Base-by-base conservation (phyloP, 1,140 invertebrate genomes). In the Sitophilus oryzae region DNA sequence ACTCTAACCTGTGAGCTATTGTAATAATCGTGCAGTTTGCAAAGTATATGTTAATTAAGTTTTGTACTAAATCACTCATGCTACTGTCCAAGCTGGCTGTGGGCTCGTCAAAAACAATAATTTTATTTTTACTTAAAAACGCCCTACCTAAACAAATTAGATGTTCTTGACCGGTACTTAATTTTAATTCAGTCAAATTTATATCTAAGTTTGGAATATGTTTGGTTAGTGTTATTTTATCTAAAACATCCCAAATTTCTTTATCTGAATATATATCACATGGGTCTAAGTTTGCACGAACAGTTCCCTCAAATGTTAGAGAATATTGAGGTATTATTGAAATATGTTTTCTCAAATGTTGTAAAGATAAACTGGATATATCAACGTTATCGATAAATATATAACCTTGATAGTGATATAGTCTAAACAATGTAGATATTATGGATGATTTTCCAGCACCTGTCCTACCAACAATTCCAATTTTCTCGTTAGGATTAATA, bases 301-400 rank as follows among this genome's bases (percentile, higher is more conserved):
- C 54, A 14, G 75, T 74, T 23, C 45, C 45, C 16, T 41, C 19
- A 59, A 83, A 83, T 10, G 84, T 66, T 3, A 84, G 73, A 0
- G 91, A 90, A 60, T 88, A 88, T 72, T 94, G 89, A 1, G 89
- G 88, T 57, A 91, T 89, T 19, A 91, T 88, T 18, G 86, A 85
- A 19, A 93, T 80, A 53, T 82, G 80, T n/a, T 77, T 77, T n/a
- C 89, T 74, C 1, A 93, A 67, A 59, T 85, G 80, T 56, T 86
- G 78, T 4, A 91, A 70, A 0, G 83, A 81, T 34, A 91, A 70
- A 15, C 74, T 71, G 4, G 69, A 70, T 0, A 78, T 79, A 49
- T 83, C 74, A 1, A 84, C 63, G 10, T 71, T 73, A 56, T 86
- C 82, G 36, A 85, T 77, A 8, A 74, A 61, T 34, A 86, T 82